phyloP scores from a whole-genome alignment of 2,888 invertebrate species.

The Dasypogon diadema region DNA sequence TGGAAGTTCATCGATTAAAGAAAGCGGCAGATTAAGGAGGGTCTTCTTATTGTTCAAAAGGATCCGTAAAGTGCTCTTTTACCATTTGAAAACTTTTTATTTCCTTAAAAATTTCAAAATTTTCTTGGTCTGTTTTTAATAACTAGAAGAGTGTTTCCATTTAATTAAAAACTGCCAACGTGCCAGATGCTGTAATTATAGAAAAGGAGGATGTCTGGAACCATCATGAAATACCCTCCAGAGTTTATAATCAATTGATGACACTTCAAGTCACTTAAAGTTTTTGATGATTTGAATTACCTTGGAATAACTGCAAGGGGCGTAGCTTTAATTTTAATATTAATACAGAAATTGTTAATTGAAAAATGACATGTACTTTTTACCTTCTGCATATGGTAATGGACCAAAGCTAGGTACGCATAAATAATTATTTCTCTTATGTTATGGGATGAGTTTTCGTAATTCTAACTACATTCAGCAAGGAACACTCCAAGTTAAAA shows the following conservation, averaged over 20 bases:
- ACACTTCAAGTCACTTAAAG: too few relatives aligned
- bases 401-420: too few relatives aligned
- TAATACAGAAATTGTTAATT: too few relatives aligned
- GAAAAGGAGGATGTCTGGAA: background rate
- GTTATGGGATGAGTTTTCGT: too few relatives aligned
- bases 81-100: conserved; percentile 30
- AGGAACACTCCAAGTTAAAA: too few relatives aligned
- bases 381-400: too few relatives aligned
- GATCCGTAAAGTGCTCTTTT: conserved; percentile 32
- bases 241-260: conserved; percentile 7
- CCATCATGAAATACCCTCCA: background rate
- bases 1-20: conserved; percentile 13
- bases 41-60: conserved; percentile 31
- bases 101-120: conserved; percentile 14
- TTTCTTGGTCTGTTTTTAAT: conserved; percentile 29
- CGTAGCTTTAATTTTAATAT: too few relatives aligned
- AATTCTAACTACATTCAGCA: too few relatives aligned
- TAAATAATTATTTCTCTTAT: too few relatives aligned
- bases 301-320: too few relatives aligned
- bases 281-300: too few relatives aligned
- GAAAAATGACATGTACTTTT: too few relatives aligned
- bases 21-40: background rate
- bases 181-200: conserved; percentile 48
- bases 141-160: conserved; percentile 35
- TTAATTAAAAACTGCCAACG: conserved; percentile 41